A percentile compares a stretch with the other conserved stretches of the same genome.
Conservation (phyloP, 1,140 invertebrate genomes). For the Limonius californicus region DNA sequence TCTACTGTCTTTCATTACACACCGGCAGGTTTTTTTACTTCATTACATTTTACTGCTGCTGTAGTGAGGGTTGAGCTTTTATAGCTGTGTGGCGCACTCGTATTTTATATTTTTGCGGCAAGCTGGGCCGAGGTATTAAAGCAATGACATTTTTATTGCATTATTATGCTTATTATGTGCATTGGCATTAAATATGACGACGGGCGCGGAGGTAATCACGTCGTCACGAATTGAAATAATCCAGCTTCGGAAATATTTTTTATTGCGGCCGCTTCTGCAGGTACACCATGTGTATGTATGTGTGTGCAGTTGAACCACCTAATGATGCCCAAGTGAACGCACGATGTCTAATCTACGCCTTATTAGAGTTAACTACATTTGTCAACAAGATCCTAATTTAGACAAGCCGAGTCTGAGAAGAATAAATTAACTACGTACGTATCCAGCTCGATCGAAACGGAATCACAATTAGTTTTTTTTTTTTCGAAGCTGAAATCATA, state of each 20-base stretch:
- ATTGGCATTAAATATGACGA: background rate
- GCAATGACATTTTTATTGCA: conserved; percentile 13
- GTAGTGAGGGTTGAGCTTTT: background rate
- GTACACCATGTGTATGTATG: background rate
- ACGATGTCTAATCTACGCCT: conserved; percentile 20
- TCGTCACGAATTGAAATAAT: conserved; percentile 15
- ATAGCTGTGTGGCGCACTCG: background rate
- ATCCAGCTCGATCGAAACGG: background rate
- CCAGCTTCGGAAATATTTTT: conserved; percentile 10
- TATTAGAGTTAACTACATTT: conserved; percentile 21
- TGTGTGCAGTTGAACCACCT: background rate
- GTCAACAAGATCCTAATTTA: conserved; percentile 27
- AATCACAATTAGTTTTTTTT: background rate
- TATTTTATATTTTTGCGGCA: background rate
- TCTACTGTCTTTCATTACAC: conserved; percentile 23
- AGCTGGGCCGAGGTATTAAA: too few relatives aligned
- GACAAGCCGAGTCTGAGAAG: conserved; percentile 13
- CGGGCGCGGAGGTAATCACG: background rate
- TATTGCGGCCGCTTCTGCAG: background rate
- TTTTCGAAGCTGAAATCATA: too few relatives aligned
- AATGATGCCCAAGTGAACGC: conserved; percentile 19
- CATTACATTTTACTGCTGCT: background rate
- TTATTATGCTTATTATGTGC: background rate
- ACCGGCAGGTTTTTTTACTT: conserved; percentile 15
- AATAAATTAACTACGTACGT: conserved; percentile 15